Base-by-base conservation (phyloP, 2,113 vertebrate species). In the Malurus elegans region DNA sequence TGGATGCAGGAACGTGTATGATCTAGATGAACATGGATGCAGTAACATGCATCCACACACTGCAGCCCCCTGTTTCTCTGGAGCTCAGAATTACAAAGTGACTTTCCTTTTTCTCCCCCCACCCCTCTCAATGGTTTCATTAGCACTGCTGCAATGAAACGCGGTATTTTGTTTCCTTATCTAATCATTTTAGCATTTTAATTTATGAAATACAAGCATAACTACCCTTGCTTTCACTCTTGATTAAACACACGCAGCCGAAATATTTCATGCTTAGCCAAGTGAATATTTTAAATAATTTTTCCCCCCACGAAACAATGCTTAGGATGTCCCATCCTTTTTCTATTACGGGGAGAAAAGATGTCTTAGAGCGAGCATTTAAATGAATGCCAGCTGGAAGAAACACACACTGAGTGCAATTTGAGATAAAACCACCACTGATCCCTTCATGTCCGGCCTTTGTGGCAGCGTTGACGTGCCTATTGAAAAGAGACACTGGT, bases 191-290 rank as follows among this genome's bases (percentile, higher is more conserved):
- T 31, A 91, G 90, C 94, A 81, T 93, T 94, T 93, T 93, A 81
- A 97, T 86, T 95, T 91, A 73, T 62, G 88, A 93, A 94, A 92
- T 90, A 95, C 91, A 96, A 98, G 93, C 96, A 86, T 95, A 98
- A 98, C 97, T 98, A 96, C 92, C 94, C 96, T 98, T 96, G 71
- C 47, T 88, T 92, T 95, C 86, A 81, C 89, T 93, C 83, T 29
- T 90, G 88, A 96, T 96, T 96, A 96, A 96, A 90, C 93, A 85
- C 88, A 82, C 1, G 18, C 88, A 76, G 71, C 81, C 0, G 1
- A 94, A 93, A 85, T 92, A 92, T 85, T 95, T 94, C 78, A 72
- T 83, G 94, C 92, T 94, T 93, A 92, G 86, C 71, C 58, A 85
- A 97, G 91, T 88, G 91, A 92, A 64, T 72, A 92, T 86, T 95